phyloP scores from a whole-genome alignment of 2,797 vertebrate species.

The Thaleichthys pacificus region DNA sequence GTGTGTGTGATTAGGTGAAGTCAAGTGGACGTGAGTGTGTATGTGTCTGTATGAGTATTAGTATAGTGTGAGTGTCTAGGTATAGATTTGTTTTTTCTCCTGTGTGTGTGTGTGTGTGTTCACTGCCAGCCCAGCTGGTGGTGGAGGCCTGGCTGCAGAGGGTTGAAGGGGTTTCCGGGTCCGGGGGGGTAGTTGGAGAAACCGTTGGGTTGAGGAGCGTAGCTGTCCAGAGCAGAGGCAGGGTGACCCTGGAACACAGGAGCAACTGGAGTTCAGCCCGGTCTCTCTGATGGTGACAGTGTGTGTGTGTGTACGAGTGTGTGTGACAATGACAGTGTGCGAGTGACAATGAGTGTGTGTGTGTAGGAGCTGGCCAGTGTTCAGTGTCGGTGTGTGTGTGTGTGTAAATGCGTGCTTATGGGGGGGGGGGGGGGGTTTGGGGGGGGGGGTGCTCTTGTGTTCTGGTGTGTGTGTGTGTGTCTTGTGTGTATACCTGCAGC shows the following conservation, averaged over 20 bases:
- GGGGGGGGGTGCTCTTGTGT: neutral
- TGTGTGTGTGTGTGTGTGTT: constrained; percentile 27
- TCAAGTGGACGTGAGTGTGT: neutral
- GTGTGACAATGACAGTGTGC: neutral
- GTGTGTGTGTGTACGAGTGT: neutral
- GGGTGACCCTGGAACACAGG: constrained; percentile 81
- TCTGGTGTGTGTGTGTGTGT: constrained; percentile 3
- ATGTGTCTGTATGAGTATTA: constrained; percentile 1
- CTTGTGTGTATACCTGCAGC: constrained; percentile 83
- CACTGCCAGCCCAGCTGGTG: constrained; percentile 95
- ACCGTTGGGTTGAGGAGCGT: constrained; percentile 85
- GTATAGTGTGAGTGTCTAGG: neutral
- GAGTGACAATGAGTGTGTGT: neutral
- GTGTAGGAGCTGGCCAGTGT: neutral
- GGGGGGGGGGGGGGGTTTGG: neutral
- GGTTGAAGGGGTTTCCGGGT: constrained; percentile 84
- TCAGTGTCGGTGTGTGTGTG: neutral
- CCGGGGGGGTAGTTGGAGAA: constrained; percentile 86
- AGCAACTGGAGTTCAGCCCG: neutral
- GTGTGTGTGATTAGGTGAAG: neutral
- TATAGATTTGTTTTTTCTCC: neutral
- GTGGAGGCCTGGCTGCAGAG: constrained; percentile 88
- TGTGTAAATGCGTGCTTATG: too few relatives aligned
- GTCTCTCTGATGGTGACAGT: neutral
- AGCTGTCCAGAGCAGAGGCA: constrained; percentile 86